These are phyloP conservation scores for Albula goreensis DNA, from an alignment of 2,113 vertebrate species.

Conservation along the genomic window DNA sequence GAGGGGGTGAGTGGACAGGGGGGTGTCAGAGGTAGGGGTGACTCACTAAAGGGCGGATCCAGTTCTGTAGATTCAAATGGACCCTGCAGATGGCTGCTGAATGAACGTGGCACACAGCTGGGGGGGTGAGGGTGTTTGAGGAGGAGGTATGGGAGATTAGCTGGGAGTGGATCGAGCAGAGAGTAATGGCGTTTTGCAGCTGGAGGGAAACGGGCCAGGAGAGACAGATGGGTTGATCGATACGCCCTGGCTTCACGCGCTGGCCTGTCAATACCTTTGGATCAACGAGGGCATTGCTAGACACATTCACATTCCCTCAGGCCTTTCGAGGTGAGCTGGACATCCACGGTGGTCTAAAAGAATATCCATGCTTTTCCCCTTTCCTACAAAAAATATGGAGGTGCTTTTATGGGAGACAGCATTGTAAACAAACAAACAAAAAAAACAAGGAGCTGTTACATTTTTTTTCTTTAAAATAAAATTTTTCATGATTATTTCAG, in stretches of 20 bases:
- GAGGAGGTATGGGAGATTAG: conserved; percentile 20
- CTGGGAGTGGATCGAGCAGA: not conserved
- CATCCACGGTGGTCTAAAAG: not conserved
- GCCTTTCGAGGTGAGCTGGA: not conserved
- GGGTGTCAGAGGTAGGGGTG: too few relatives aligned
- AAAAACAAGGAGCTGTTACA: too few relatives aligned
- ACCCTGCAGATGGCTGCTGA: too few relatives aligned
- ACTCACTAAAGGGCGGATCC: too few relatives aligned
- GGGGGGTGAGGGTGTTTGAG: too few relatives aligned
- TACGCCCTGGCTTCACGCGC: not conserved
- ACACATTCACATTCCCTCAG: not conserved
- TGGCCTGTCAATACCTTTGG: conserved; percentile 5
- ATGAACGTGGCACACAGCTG: too few relatives aligned
- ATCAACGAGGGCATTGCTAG: not conserved
- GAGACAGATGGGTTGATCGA: conserved; percentile 11
- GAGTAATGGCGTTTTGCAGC: conserved; percentile 22
- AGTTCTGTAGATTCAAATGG: too few relatives aligned
- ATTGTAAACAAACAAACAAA: too few relatives aligned
- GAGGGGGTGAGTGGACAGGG: too few relatives aligned
- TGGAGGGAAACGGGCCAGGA: not conserved
- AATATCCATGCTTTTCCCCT: not conserved
- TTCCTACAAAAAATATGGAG: not conserved
- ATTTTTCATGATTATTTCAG: too few relatives aligned
- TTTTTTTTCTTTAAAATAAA: too few relatives aligned
- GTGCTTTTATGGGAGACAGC: not conserved